Evolutionary conservation across 2,797 vertebrate genomes (phyloP).

Genomic region (Eulemur coronatus): DNA sequence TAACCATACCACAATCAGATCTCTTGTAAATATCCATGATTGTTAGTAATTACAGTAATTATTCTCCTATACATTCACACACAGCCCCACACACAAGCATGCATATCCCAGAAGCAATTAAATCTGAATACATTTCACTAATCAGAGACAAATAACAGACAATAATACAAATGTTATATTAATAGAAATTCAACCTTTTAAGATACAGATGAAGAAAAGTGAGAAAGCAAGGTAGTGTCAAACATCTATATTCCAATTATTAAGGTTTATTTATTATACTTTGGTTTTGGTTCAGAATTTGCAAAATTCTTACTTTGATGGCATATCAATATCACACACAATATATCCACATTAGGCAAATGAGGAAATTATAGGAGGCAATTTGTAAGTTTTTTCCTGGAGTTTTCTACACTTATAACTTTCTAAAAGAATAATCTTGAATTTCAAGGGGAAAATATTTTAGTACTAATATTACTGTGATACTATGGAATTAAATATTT

Average conservation of each 20-base stretch:
- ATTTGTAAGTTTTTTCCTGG: not conserved
- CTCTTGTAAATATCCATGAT: not conserved
- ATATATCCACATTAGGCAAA: slow-evolving; percentile 50
- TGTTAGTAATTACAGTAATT: not conserved
- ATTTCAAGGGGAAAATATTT: slow-evolving; percentile 3
- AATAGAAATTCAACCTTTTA: slow-evolving; percentile 81
- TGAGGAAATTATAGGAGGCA: not conserved
- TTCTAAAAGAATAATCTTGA: not conserved
- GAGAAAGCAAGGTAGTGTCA: slow-evolving; percentile 47
- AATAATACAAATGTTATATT: slow-evolving; percentile 73
- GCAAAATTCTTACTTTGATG: slow-evolving; percentile 62
- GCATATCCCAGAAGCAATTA: not conserved
- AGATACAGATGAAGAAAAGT: slow-evolving; percentile 69
- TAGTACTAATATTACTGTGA: not conserved
- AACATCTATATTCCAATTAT: slow-evolving; percentile 65
- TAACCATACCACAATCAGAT: not conserved
- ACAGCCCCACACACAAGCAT: not conserved
- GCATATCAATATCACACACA: slow-evolving; percentile 62
- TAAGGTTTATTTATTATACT: slow-evolving; percentile 71
- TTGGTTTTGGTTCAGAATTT: slow-evolving; percentile 73
- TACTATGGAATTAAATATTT: not conserved
- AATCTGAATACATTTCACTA: slow-evolving; percentile 56
- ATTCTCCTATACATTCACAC: not conserved
- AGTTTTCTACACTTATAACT: not conserved
- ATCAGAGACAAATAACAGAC: slow-evolving; percentile 72